Evolutionary conservation across 2,888 invertebrate species (phyloP).

Genomic region (Pachydiplax longipennis): DNA sequence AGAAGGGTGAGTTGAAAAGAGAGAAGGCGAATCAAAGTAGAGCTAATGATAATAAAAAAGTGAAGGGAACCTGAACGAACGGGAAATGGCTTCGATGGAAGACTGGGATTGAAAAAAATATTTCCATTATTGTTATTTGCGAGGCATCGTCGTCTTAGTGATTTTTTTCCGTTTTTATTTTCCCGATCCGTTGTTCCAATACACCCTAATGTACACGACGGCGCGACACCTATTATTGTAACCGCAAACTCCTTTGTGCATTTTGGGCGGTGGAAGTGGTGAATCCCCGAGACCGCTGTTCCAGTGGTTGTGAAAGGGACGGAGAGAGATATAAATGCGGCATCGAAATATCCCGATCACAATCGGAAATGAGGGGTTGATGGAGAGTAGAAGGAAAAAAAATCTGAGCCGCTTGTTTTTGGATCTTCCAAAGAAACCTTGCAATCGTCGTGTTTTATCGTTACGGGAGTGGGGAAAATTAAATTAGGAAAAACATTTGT

Average conservation of each 20-base stretch:
- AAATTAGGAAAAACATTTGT: too few species aligned
- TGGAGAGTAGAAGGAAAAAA: not conserved
- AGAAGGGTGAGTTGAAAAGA: not conserved
- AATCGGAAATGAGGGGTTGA: not conserved
- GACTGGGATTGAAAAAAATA: not conserved
- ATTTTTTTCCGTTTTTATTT: constrained; percentile 28
- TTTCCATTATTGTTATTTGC: constrained; percentile 15
- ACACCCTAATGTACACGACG: constrained; percentile 31
- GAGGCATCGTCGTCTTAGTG: constrained; percentile 9
- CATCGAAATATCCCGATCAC: not conserved
- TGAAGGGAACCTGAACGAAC: not conserved
- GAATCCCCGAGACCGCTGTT: not conserved
- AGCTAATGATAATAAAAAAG: constrained; percentile 15
- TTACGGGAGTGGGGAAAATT: too few species aligned
- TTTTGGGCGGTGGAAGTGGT: not conserved
- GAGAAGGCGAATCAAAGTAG: not conserved
- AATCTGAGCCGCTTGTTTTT: too few species aligned
- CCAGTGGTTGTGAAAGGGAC: not conserved
- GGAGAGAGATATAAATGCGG: not conserved
- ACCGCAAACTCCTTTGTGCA: not conserved
- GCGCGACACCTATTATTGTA: constrained; percentile 15
- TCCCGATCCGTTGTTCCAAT: constrained; percentile 20
- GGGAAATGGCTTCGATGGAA: constrained; percentile 11
- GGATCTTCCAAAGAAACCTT: too few species aligned
- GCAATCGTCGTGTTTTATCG: too few species aligned